A percentile compares a stretch with the other conserved stretches of the same genome.
Evolutionary conservation across 2,113 vertebrate genomes (phyloP).

Genomic region (Elephas maximus): DNA sequence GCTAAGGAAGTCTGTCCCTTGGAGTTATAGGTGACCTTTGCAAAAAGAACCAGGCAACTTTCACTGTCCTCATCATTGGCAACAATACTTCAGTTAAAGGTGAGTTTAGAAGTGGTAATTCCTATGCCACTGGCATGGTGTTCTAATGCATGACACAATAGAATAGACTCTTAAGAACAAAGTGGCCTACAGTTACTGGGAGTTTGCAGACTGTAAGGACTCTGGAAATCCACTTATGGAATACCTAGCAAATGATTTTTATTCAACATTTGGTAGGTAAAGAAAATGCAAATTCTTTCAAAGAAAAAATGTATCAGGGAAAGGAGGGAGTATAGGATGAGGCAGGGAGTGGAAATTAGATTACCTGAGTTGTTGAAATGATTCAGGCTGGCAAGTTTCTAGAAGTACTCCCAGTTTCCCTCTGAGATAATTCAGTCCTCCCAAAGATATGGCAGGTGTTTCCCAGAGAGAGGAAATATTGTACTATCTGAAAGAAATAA

Average conservation of each 20-base stretch:
- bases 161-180: constrained; percentile 15
- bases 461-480: constrained; percentile 71
- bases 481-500: constrained; percentile 74
- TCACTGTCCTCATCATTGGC: background rate
- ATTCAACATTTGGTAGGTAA: constrained; percentile 47
- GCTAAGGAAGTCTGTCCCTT: constrained; percentile 52
- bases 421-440: constrained; percentile 65
- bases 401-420: constrained; percentile 50
- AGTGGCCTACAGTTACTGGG: background rate
- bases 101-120: constrained; percentile 35
- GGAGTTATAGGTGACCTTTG: background rate
- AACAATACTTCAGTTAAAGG: background rate
- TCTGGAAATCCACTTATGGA: background rate
- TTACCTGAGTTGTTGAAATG: constrained; percentile 66
- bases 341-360: background rate
- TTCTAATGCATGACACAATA: background rate
- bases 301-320: constrained; percentile 21
- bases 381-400: constrained; percentile 53
- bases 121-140: background rate
- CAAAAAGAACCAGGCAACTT: constrained; percentile 22
- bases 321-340: background rate
- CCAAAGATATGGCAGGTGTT: constrained; percentile 43
- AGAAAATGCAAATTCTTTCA: constrained; percentile 42
- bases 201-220: background rate
- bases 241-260: background rate